Base-by-base conservation (phyloP, 2,888 invertebrate species). In the Galerucella pusilla region DNA sequence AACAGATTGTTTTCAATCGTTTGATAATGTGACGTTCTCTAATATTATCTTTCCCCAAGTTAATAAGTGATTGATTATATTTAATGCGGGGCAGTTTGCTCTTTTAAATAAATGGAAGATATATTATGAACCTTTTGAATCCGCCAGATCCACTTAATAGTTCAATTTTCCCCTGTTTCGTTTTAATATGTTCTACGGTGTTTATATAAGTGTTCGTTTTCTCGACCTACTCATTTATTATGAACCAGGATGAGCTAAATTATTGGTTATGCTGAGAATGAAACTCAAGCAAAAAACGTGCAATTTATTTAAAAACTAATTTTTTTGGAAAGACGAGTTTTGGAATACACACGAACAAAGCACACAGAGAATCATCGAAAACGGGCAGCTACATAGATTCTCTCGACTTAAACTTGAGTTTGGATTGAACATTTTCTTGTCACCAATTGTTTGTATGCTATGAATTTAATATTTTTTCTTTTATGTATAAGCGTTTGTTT, bases 1-100 rank as follows among this genome's bases (percentile, higher is more conserved):
- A 65, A 42, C 64, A 45, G 64, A 65, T 65, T 45, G 20, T 63
- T 57, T 57, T 20, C 10, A 57, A 57, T 57, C n/a, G 9, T 5
- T 46, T 64, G n/a, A 42, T 63, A 63, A 63, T 45, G 60, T n/a
- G 64, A 64, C 45, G 64, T 42, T 16, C 42, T 16, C 14, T 64
- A 63, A 63, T 42, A 64, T 64, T 14, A 35, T 42, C 64, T n/a
- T 45, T 64, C 35, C 60, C 46, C 60, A 60, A 68, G n/a, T n/a
- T 54, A 54, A 60, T 68, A 60, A 61, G n/a, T 70, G 70, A 70
- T 70, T 70, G 70, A 70, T 70, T 70, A 70, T 70, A 52, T 52
- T 60, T 63, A 70, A 70, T 70, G 16, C n/a, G 49, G 69, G 52
- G 35, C n/a, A 63, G 46, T 70, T 63, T 28, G 52, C 63, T 68